Base-by-base conservation (phyloP, 2,888 invertebrate species). In the Latrodectus hesperus region DNA sequence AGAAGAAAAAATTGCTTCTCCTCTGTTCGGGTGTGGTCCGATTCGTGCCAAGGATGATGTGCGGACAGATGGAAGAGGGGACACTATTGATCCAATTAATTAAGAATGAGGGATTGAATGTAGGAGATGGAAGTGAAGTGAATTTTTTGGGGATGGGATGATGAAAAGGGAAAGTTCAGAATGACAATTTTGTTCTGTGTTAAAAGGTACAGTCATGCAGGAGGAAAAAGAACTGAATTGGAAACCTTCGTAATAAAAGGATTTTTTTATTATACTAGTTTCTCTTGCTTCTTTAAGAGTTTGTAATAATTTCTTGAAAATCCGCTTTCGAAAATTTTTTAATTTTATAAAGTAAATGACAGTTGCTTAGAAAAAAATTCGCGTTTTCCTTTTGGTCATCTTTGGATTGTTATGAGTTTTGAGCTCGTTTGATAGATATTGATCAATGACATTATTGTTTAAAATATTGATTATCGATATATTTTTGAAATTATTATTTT, bases 61-160 rank as follows among this genome's bases (percentile, higher is more conserved):
- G 68, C 55, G 64, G 68, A 68, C 51, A 68, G 60, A 70, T 49
- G 64, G 55, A 38, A 52, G 65, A 53, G 55, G 72, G 67, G 16
- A 11, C 51, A 26, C 77, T 78, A 84, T 78, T 78, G 84, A 84
- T 84, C 84, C 84, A 84, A 84, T 84, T 84, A 84, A 84, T 84
- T 84, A 84, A 84, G 53, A 72, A 84, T 73, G 84, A 73, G 73
- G 77, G 78, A 78, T 84, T 78, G 73, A 73, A 64, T 83, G 76
- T 70, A 3, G 38, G 38, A 38, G 38, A 1, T 38, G 38, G 38
- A 38, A 38, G 38, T 38, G 38, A 38, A 38, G 38, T 38, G 38
- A 38, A 38, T 38, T 38, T 38, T 38, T 38, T 38, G 38, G 38
- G 4, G 38, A 38, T 38, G 38, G 38, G 38, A 38, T 38, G 60